Base-by-base conservation (phyloP, 2,113 vertebrate genomes). In the Myiozetetes cayanensis region DNA sequence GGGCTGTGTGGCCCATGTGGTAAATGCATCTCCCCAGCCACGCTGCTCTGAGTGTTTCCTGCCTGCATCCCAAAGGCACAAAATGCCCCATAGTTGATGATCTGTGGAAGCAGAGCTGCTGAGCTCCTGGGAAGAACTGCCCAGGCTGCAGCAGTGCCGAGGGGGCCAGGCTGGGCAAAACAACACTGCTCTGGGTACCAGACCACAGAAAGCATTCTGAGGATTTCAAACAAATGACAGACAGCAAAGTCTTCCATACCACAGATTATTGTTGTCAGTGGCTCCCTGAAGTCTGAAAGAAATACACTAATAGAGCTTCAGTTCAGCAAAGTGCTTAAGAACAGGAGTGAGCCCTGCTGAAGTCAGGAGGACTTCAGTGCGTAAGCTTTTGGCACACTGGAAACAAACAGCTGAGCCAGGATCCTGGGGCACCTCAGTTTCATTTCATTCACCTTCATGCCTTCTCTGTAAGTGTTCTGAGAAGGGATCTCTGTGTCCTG, bases 381-480 rank as follows among this genome's bases (percentile, higher is more conserved):
- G 0, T 76, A 86, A 77, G 65, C 63, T 93, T 68, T 81, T 95
- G 90, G 75, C 90, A 90, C 9, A 4, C 10, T 47, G 46, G 66
- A n/a, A 75, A 65, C 49, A 43, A 76, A n/a, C 62, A 79, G 85
- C 74, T 87, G 79, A 92, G 89, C 78, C 49, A 63, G 62, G 44
- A 74, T 94, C 65, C 79, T 11, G 10, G 43, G 81, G 74, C 67
- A 65, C 63, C 88, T 84, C 72, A 71, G 63, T 94, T 96, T 67
- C 74, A 66, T 94, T 92, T 87, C 85, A 77, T 90, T 84, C 87
- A 89, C 41, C 76, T 85, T 68, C 59, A 47, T 94, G 84, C 82
- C 85, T 95, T 94, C 87, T 87, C 95, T 96, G 71, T 43, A 67
- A 89, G 72, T 71, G 82, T 72, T 93, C 58, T 87, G 59, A 92